phyloP scores from a whole-genome alignment of 2,113 vertebrate genomes.

The Corythornis vintsioides region DNA sequence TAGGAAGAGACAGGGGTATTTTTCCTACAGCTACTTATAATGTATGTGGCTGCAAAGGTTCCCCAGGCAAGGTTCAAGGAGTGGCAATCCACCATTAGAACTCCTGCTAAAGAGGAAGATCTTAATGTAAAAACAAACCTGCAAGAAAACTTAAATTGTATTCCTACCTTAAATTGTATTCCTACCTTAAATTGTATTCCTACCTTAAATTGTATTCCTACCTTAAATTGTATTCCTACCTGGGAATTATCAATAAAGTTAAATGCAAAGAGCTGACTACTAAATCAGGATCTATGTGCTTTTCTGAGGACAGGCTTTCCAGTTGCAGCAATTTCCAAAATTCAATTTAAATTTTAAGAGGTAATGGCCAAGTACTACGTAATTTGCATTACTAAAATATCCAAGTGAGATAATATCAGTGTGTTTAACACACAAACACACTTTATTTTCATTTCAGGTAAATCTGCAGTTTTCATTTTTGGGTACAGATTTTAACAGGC shows the following conservation, averaged over 20 bases:
- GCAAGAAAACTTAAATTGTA: conserved; percentile 34
- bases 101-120: not conserved
- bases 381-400: conserved; percentile 45
- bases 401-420: not conserved
- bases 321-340: conserved; percentile 57
- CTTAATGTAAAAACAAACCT: conserved; percentile 34
- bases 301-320: conserved; percentile 43
- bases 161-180: too few species aligned
- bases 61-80: not conserved
- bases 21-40: not conserved
- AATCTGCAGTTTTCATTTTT: not conserved
- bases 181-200: not conserved
- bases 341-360: conserved; percentile 59
- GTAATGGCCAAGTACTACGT: conserved; percentile 20
- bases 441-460: not conserved
- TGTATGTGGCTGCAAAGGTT: not conserved
- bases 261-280: conserved; percentile 28
- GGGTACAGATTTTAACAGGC: not conserved
- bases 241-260: conserved; percentile 45
- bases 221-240: not conserved
- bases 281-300: conserved; percentile 30
- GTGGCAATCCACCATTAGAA: not conserved
- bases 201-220: not conserved
- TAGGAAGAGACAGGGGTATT: not conserved
- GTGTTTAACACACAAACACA: not conserved